Evolutionary conservation across 1,140 invertebrate genomes (phyloP).

Genomic region (Apis mellifera): Amel_HAv3.1 CM009936.2:17769501-17770000

Average conservation of each 20-base stretch:
- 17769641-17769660: not conserved
- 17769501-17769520: not conserved
- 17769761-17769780: not conserved
- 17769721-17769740: not conserved
- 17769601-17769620: not conserved
- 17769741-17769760: not conserved
- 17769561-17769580: not conserved
- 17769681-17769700: not conserved
- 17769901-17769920: too few species aligned
- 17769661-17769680: not conserved
- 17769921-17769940: too few species aligned
- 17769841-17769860: not conserved
- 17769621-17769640: not conserved
- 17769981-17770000: constrained; percentile 9
- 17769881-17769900: not conserved
- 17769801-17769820: not conserved
- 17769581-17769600: not conserved
- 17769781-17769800: not conserved
- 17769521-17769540: not conserved
- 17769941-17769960: not conserved
- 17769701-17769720: not conserved
- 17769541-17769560: not conserved
- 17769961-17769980: not conserved
- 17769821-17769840: not conserved
- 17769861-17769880: not conserved